Base-by-base conservation (phyloP, 2,888 invertebrate species). In the Amphipyra tragopoginis region DNA sequence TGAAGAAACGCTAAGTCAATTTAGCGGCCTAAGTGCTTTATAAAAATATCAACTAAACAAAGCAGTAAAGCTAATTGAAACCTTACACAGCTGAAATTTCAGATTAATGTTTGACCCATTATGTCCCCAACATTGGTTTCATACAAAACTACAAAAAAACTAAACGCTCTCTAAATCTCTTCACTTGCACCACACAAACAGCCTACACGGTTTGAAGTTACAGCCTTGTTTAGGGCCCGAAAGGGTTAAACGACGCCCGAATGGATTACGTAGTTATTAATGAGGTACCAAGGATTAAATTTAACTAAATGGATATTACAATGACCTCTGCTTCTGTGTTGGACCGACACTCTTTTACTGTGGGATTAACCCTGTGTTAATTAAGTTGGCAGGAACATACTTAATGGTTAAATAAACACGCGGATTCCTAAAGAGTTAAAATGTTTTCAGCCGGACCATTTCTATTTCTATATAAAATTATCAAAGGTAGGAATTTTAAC, bases 191-290 rank as follows among this genome's bases (percentile, higher is more conserved):
- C 69, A 51, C 44, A 53, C 59, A 26, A 36, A 55, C 56, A 49
- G 63, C 60, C 65, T 57, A 73, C 62, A 77, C 64, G 74, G 75
- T 77, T 60, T 69, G 67, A 72, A 79, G 80, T 83, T 80, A 84
- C 80, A 67, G 68, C 82, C 82, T 84, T 85, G 86, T 86, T 85
- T 85, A 81, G 82, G 79, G 66, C 69, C 71, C 75, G 66, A 75
- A 81, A 83, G 83, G 87, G 86, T 83, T 84, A 81, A 82, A 70
- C 78, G 74, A 73, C 61, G 72, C 73, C 72, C 70, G 74, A 78
- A 76, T 65, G 75, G 82, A 82, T 85, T 82, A 77, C 77, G 70
- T 75, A 78, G 82, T 80, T 83, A 82, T 87, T 83, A 86, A 86
- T 84, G 82, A 83, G 70, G 61, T 72, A 47, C 40, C 42, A 47